Evolutionary conservation across 2,113 vertebrate species (phyloP), one percentile per base, ranked within the genome.

Genomic region (Larimichthys polyactis): DNA sequence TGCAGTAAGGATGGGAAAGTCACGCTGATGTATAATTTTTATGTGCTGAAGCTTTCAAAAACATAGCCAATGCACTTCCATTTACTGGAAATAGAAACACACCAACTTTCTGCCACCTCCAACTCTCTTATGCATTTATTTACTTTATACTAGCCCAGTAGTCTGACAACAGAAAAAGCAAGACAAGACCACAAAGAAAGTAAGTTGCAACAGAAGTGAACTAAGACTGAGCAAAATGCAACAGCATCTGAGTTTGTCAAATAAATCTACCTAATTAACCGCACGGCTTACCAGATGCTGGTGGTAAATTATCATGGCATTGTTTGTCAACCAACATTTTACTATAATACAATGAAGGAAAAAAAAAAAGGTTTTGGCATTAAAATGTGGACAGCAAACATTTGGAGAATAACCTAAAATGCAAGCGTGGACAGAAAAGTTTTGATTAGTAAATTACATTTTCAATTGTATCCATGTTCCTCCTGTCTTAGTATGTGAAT

Each of bases 241-340:
- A 65, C 43, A 20, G 19, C 22, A 29, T 32, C 66, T 24, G 24
- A 58, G 22, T 76, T 71, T 76, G 62, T 63, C 54, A 68, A 72
- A 77, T 22, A 49, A 57, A 76, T 81, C 63, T 19, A 20, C 27
- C 54, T n/a, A 27, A 64, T 64, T 40, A 62, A 49, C 63, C 73
- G 32, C 71, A 80, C 48, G 43, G 66, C 71, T 40, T 49, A 67
- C 32, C 60, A 78, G 69, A 58, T 8, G n/a, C 51, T 71, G 63
- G 67, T 32, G 59, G 58, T 59, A 49, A 63, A 55, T 24, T 6
- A 60, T 32, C 17, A 16, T 55, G 12, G 9, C 65, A 51, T 62
- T 68, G 19, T 68, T 22, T 81, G 68, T 46, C 22, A 73, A 51
- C 27, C 19, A 29, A 58, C 57, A 40, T 69, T 54, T n/a, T 27